A percentile compares a stretch with the other conserved stretches of the same genome.
Evolutionary conservation across 2,888 invertebrate species (phyloP).

Genomic region (Heterodera filipjevi): DNA sequence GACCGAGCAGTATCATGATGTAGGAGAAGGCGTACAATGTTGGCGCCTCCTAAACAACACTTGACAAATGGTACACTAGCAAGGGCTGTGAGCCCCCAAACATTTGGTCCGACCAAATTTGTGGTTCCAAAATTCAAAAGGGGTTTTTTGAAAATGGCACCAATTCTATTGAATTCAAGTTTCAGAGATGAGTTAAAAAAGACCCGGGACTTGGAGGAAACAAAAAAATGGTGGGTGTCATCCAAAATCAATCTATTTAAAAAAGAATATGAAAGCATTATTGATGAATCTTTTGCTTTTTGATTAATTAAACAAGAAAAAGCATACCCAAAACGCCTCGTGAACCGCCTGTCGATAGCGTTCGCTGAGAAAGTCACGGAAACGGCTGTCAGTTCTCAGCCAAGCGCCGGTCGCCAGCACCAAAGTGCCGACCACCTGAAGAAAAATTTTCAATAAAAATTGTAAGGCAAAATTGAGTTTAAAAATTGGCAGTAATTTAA

Average conservation of each 20-base stretch:
- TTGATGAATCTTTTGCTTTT: not conserved
- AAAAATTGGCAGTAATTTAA: slow-evolving; percentile 3
- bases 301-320: too few relatives aligned
- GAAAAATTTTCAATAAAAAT: not conserved
- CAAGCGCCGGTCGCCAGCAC: slow-evolving; percentile 57
- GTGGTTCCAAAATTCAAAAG: too few relatives aligned
- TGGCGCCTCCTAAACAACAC: slow-evolving; percentile 12
- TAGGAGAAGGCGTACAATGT: slow-evolving; percentile 59
- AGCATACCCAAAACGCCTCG: slow-evolving; percentile 58
- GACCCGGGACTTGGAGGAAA: too few relatives aligned
- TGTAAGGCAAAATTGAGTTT: not conserved
- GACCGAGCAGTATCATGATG: slow-evolving; percentile 60
- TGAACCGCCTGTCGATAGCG: slow-evolving; percentile 62
- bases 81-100: too few relatives aligned
- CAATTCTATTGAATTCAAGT: too few relatives aligned
- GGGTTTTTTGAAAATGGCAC: too few relatives aligned
- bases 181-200: too few relatives aligned
- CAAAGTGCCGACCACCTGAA: slow-evolving; percentile 56
- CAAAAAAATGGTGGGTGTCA: too few relatives aligned
- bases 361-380: slow-evolving; percentile 63
- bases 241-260: too few relatives aligned
- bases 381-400: slow-evolving; percentile 61
- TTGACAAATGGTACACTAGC: too few relatives aligned
- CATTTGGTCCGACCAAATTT: too few relatives aligned
- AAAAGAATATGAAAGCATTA: too few relatives aligned